Percentiles rank a stretch among this genome's conserved stretches.
Evolutionary conservation across 2,113 vertebrate species (phyloP).

Genomic region (Arothron firmamentum): DNA sequence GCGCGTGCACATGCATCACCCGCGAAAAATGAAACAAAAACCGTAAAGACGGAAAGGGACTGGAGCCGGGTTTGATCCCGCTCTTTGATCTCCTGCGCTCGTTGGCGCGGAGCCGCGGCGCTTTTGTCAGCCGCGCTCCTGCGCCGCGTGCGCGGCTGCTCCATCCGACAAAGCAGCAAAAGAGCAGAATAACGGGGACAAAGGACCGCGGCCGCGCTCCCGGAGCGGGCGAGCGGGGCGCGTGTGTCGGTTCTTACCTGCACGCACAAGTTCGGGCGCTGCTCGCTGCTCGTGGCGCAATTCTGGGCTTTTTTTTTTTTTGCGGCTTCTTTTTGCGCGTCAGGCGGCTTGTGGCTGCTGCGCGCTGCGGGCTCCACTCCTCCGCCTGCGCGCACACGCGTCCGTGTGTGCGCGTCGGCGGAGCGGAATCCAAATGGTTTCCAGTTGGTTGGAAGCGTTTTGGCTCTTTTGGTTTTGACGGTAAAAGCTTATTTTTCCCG

Average conservation of each 20-base stretch:
- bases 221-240: neutral
- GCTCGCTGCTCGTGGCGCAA: constrained; percentile 52
- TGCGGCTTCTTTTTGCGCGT: constrained; percentile 66
- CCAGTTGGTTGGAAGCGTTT: neutral
- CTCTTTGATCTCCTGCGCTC: neutral
- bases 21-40: neutral
- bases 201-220: too few relatives aligned
- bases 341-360: constrained; percentile 71
- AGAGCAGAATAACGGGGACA: too few relatives aligned
- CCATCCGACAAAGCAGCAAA: too few relatives aligned
- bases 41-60: too few relatives aligned
- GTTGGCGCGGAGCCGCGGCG: neutral
- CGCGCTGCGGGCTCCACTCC: constrained; percentile 70
- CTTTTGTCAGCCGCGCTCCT: too few relatives aligned
- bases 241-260: constrained; percentile 62
- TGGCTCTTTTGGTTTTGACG: too few relatives aligned
- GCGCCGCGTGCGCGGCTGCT: too few relatives aligned
- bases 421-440: constrained; percentile 6
- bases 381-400: constrained; percentile 59
- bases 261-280: constrained; percentile 48
- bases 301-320: constrained; percentile 51
- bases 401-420: constrained; percentile 14
- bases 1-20: constrained; percentile 46
- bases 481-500: too few relatives aligned
- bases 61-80: too few relatives aligned